Percentiles rank a stretch among this genome's conserved stretches.
phyloP scores from a whole-genome alignment of 2,113 vertebrate genomes.

The Eretmodus cyanostictus region DNA sequence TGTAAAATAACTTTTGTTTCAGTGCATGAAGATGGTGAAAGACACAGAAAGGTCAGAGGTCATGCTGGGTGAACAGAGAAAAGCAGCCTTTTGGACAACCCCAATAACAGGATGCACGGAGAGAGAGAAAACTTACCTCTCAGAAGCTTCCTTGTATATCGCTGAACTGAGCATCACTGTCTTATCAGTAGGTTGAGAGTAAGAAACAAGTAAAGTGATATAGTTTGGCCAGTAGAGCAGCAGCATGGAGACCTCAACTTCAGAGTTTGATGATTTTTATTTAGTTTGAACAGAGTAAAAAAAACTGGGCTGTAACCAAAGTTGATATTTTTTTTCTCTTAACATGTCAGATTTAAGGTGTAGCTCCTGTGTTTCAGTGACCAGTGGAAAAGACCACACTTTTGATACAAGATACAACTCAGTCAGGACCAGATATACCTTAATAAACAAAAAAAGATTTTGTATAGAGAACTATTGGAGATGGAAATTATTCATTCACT shows the following conservation, averaged over 20 bases:
- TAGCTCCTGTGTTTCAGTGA: not conserved
- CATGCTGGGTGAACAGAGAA: not conserved
- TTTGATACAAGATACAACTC: not conserved
- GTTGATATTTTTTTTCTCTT: not conserved
- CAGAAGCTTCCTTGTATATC: rapidly evolving
- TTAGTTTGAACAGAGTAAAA: not conserved
- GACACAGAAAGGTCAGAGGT: not conserved
- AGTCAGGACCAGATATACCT: not conserved
- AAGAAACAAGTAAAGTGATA: not conserved
- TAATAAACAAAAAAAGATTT: not conserved
- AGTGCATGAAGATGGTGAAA: not conserved
- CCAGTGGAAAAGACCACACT: not conserved
- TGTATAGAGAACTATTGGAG: not conserved
- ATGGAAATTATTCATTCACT: not conserved
- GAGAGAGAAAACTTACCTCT: not conserved
- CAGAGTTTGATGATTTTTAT: not conserved
- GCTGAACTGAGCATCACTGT: not conserved
- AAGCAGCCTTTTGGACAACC: not conserved
- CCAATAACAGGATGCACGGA: not conserved
- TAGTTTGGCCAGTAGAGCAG: not conserved
- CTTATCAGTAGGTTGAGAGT: not conserved
- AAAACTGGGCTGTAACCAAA: not conserved
- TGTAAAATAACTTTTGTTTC: not conserved
- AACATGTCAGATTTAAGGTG: not conserved
- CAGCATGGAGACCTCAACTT: not conserved